A percentile compares a stretch with the other conserved stretches of the same genome.
phyloP scores from a whole-genome alignment of 2,888 invertebrate species.

The Tinea semifulvella region DNA sequence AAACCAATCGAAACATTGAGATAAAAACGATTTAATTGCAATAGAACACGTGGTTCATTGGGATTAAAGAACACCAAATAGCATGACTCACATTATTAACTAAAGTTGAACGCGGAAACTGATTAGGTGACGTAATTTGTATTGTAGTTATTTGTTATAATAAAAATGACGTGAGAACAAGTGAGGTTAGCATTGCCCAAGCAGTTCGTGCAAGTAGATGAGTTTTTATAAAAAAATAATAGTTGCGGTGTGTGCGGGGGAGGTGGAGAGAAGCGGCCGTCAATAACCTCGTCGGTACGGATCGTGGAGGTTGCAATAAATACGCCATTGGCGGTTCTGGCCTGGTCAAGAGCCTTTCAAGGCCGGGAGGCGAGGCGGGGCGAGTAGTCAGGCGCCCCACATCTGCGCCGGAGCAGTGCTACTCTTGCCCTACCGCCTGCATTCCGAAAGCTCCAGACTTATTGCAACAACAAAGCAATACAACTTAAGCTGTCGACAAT shows the following conservation, averaged over 20 bases:
- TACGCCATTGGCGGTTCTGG: slow-evolving; percentile 58
- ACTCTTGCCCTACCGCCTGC: slow-evolving; percentile 46
- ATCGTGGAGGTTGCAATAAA: slow-evolving; percentile 66
- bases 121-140: slow-evolving; percentile 61
- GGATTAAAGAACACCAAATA: slow-evolving; percentile 20
- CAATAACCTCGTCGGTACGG: slow-evolving; percentile 60
- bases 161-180: slow-evolving; percentile 60
- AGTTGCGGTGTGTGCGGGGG: slow-evolving; percentile 28
- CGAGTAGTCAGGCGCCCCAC: slow-evolving; percentile 45
- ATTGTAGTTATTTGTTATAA: slow-evolving; percentile 60
- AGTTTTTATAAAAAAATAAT: slow-evolving; percentile 48
- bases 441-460: slow-evolving; percentile 37
- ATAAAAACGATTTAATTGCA: not conserved
- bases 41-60: slow-evolving; percentile 7
- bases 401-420: slow-evolving; percentile 44
- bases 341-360: slow-evolving; percentile 68
- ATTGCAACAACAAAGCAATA: slow-evolving; percentile 18
- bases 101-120: slow-evolving; percentile 62
- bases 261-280: slow-evolving; percentile 29
- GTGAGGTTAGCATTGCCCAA: slow-evolving; percentile 47
- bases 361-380: slow-evolving; percentile 61
- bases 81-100: slow-evolving; percentile 61
- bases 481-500: too few relatives aligned
- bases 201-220: slow-evolving; percentile 29
- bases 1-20: not conserved